Evolutionary conservation across 2,113 vertebrate genomes (phyloP), one percentile per base, ranked within the genome.

Genomic region (Carassius carassius): DNA sequence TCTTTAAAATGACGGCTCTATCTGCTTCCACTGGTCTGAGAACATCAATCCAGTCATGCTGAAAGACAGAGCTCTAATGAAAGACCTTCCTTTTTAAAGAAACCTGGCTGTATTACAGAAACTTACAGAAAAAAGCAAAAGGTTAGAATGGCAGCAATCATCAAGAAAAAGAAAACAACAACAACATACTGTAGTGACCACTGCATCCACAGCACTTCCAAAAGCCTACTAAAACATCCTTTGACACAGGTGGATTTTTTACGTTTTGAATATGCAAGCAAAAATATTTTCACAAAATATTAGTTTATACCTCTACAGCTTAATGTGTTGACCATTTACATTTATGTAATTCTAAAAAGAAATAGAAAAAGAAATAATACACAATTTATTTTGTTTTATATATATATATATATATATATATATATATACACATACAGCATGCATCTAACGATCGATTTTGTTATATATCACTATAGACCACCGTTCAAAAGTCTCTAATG

Each of bases 131-230:
- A 58, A 47, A 44, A 44, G 17, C 29, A 8, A 58, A 44, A 9
- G 6, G 56, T 41, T 78, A 4, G 41, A 78, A 78, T 60, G 29
- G 77, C 32, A 79, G 77, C 19, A 80, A 63, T 41, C 35, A 63
- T 63, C 13, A 78, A 21, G 49, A 17, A 14, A 54, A 54, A 32
- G 5, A 47, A 23, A 23, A 41, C 23, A 41, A 3, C 11, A 29
- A 29, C 29, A 29, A 29, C 4, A 63, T 41, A n/a, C n/a, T n/a
- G n/a, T n/a, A 25, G 35, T 12, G 44, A 62, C 41, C 58, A 63
- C 32, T 7, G 37, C 21, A 63, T 62, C 7, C 32, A 78, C 56
- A 78, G 11, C 35, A 23, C 35, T 13, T 12, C 29, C 54, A 13
- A 37, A 78, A 19, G 54, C 14, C 63, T 67, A 67, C 29, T 67